Conservation (phyloP, 2,113 vertebrate genomes). For the Microcebus lehilahytsara region DNA sequence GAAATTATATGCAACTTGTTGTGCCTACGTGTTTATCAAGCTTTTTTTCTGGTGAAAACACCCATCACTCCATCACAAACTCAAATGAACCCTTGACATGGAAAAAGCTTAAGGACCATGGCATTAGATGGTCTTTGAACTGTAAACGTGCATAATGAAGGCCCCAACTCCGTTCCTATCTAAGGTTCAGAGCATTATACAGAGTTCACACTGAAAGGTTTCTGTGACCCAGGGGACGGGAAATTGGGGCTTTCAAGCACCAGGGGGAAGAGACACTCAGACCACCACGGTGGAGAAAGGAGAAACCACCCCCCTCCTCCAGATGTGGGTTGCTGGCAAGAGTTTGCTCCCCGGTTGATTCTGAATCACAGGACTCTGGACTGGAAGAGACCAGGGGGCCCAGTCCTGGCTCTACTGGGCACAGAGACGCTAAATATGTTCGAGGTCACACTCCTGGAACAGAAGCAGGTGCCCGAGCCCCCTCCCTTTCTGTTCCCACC, state of each 20-base stretch:
- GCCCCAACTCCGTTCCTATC: neutral
- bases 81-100: neutral
- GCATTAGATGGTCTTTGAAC: neutral
- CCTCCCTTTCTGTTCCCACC: neutral
- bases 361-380: neutral
- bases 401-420: neutral
- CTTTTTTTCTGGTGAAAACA: neutral
- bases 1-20: neutral
- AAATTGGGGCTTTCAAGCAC: neutral
- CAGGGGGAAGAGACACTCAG: neutral
- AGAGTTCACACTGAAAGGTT: neutral
- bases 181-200: neutral
- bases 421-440: neutral
- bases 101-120: neutral
- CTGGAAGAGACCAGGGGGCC: neutral
- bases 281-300: neutral
- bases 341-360: neutral
- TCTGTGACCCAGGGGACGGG: neutral
- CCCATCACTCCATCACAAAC: neutral
- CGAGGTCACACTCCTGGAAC: neutral
- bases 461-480: rapidly evolving
- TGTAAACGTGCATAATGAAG: neutral
- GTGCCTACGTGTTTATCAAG: neutral
- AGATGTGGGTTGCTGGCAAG: neutral
- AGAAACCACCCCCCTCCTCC: neutral